Evolutionary conservation across 2,888 invertebrate genomes (phyloP).

Genomic region (Leptinotarsa tumamoca): DNA sequence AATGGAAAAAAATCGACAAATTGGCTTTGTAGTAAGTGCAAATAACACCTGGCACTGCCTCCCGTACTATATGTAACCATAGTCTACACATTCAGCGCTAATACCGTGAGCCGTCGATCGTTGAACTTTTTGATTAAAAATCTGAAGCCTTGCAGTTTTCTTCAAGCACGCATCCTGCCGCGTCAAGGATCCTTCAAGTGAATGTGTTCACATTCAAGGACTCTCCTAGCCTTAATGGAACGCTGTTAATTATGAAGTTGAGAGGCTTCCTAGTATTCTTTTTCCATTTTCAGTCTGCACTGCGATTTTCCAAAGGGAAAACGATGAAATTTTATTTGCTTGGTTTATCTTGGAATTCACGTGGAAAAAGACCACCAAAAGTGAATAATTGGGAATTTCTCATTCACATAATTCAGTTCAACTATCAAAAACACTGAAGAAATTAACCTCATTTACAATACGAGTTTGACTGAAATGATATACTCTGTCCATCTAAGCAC

Average conservation of each 20-base stretch:
- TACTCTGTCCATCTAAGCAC: too few species aligned
- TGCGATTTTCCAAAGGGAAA: neutral
- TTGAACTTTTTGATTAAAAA: slow-evolving; percentile 42
- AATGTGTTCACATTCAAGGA: slow-evolving; percentile 31
- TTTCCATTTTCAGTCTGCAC: neutral
- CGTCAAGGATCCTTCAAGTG: slow-evolving; percentile 8
- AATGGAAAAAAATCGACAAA: too few species aligned
- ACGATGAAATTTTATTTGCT: neutral
- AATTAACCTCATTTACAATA: too few species aligned
- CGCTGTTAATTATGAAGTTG: slow-evolving; percentile 36
- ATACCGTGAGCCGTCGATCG: slow-evolving; percentile 30
- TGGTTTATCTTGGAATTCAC: neutral
- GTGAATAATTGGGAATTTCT: neutral
- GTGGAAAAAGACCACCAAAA: neutral
- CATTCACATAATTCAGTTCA: too few species aligned
- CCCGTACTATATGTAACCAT: too few species aligned
- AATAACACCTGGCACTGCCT: too few species aligned
- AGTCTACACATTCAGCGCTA: neutral
- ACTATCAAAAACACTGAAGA: too few species aligned
- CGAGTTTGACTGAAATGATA: too few species aligned
- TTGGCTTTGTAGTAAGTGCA: too few species aligned
- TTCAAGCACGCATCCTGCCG: slow-evolving; percentile 36
- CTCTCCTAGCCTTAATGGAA: slow-evolving; percentile 30
- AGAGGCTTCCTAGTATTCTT: slow-evolving; percentile 18
- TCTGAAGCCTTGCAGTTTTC: slow-evolving; percentile 45